These are phyloP conservation scores for Turdus rufiventris DNA, from an alignment of 2,113 vertebrate genomes.

Conservation along the genomic window DNA sequence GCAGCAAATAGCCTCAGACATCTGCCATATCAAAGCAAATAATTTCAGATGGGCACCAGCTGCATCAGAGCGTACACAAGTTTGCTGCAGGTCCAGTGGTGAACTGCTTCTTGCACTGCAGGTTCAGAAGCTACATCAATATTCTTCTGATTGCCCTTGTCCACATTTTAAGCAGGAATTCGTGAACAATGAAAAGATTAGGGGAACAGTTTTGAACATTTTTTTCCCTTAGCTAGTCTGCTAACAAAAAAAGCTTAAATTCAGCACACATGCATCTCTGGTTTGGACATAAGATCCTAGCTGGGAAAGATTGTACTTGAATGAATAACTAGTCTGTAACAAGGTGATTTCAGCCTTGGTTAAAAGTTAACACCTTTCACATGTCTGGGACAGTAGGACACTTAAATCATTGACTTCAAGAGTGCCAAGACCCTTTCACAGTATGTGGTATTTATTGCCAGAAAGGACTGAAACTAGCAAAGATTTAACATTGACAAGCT, in stretches of 20 bases:
- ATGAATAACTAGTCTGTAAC: background rate
- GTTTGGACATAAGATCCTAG: background rate
- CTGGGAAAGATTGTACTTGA: background rate
- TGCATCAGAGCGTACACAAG: background rate
- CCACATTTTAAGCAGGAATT: background rate
- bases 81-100: background rate
- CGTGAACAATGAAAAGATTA: background rate
- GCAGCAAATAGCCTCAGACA: slow-evolving; percentile 21
- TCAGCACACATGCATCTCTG: background rate
- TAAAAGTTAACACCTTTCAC: background rate
- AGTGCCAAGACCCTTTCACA: background rate
- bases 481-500: background rate
- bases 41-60: background rate
- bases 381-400: background rate
- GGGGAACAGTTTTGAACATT: background rate
- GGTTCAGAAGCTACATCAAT: background rate
- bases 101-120: background rate
- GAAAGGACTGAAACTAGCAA: background rate
- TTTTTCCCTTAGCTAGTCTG: background rate
- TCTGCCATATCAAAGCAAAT: slow-evolving; percentile 18
- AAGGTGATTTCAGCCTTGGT: background rate
- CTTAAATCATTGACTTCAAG: background rate
- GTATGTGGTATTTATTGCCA: background rate
- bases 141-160: background rate
- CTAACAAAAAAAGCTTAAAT: background rate